phyloP scores from a whole-genome alignment of 1,140 invertebrate species.

The Drosophila neocordata region DNA sequence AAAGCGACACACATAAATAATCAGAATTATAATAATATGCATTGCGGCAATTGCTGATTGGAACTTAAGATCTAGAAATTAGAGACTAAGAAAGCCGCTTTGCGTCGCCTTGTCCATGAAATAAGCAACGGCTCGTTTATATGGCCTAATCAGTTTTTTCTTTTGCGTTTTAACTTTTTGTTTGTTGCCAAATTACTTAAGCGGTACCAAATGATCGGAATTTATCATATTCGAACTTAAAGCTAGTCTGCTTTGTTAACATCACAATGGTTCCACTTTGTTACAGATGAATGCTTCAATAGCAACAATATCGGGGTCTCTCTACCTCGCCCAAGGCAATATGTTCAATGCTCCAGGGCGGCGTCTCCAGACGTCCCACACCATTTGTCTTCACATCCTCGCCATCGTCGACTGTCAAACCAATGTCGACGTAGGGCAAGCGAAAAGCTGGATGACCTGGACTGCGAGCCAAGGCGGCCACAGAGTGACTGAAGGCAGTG shows the following conservation, averaged over 20 bases:
- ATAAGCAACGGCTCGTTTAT: conserved; percentile 13
- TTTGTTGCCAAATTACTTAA: conserved; percentile 51
- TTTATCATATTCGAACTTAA: conserved; percentile 60
- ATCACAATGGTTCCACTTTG: conserved; percentile 64
- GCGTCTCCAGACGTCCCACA: conserved; percentile 84
- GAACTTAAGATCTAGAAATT: conserved; percentile 36
- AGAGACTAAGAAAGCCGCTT: conserved; percentile 22
- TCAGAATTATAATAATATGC: conserved; percentile 45
- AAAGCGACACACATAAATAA: conserved; percentile 42
- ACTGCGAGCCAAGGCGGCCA: conserved; percentile 45
- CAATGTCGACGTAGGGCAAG: conserved; percentile 71
- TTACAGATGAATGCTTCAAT: conserved; percentile 37
- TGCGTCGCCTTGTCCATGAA: conserved; percentile 3
- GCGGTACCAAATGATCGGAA: conserved; percentile 27
- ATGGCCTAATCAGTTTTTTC: conserved; percentile 48
- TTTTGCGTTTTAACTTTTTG: neutral
- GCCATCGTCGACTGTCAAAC: conserved; percentile 79
- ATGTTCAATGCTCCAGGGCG: conserved; percentile 84
- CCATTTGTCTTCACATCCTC: conserved; percentile 84
- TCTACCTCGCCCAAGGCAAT: conserved; percentile 86
- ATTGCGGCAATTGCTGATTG: conserved; percentile 42
- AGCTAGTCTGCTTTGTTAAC: conserved; percentile 64
- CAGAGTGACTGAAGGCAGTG: conserved; percentile 64
- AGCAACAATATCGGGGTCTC: conserved; percentile 85
- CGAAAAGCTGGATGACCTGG: conserved; percentile 58